These are phyloP conservation scores for Amaurobius ferox DNA, from an alignment of 2,888 invertebrate species.

Conservation along the genomic window DNA sequence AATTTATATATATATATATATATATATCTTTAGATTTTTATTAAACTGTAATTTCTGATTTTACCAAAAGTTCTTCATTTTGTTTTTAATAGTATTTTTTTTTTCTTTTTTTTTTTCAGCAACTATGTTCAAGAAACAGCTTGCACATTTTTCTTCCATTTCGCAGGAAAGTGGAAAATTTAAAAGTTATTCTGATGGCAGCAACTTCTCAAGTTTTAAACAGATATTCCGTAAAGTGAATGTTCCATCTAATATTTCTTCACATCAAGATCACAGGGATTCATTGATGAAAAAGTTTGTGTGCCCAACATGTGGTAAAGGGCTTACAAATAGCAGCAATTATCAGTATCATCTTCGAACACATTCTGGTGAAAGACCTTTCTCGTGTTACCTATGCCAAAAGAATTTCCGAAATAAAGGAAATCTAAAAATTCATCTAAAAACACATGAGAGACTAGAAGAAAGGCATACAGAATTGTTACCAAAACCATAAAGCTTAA, in stretches of 20 bases:
- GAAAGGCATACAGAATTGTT: neutral
- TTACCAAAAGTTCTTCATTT: neutral
- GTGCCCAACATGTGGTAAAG: neutral
- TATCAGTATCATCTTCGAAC: constrained; percentile 4
- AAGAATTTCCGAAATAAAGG: neutral
- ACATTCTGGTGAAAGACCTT: neutral
- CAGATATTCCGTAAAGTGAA: neutral
- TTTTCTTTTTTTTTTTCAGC: neutral
- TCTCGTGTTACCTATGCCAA: neutral
- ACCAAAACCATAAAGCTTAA: neutral
- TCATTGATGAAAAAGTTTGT: neutral
- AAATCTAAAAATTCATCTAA: neutral
- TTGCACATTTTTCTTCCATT: neutral
- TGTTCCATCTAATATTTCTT: neutral
- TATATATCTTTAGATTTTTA: no score
- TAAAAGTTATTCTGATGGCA: neutral
- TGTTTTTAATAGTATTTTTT: no score
- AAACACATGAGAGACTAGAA: neutral
- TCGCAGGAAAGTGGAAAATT: neutral
- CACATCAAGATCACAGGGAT: neutral
- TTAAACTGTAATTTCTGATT: no score
- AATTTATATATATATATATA: no score
- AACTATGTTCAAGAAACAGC: neutral
- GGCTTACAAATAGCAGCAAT: neutral
- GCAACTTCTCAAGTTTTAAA: neutral